These are phyloP conservation scores for Pica pica DNA, from an alignment of 2,113 vertebrate species.

Conservation along the genomic window DNA sequence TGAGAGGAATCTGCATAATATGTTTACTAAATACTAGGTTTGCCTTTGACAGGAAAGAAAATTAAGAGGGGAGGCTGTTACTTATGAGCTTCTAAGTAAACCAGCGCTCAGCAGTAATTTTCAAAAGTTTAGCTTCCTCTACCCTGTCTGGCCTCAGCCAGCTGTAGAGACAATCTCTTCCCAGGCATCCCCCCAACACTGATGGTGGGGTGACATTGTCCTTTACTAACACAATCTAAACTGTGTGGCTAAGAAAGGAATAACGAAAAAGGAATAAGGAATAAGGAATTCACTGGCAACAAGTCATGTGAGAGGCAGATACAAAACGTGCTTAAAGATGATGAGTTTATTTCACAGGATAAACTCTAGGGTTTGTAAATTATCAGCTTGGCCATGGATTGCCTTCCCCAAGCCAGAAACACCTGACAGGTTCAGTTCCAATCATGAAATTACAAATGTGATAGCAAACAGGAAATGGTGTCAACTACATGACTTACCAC, in stretches of 20 bases:
- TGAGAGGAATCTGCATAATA: constrained; percentile 35
- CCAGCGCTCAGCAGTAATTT: constrained; percentile 33
- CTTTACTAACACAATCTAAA: not conserved
- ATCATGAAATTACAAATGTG: not conserved
- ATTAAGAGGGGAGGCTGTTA: not conserved
- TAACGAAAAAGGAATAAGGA: not conserved
- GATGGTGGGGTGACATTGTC: not conserved
- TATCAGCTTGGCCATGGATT: not conserved
- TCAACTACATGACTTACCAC: not conserved
- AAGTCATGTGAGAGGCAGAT: not conserved
- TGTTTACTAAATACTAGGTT: constrained; percentile 29
- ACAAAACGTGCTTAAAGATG: not conserved
- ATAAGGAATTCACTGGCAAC: not conserved
- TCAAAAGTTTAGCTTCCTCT: not conserved
- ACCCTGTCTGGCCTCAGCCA: not conserved
- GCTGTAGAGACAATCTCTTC: not conserved
- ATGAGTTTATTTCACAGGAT: not conserved
- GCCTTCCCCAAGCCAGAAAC: not conserved
- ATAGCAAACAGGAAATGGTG: not conserved
- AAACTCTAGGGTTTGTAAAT: not conserved
- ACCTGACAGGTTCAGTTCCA: not conserved
- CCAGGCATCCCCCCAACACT: not conserved
- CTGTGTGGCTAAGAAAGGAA: not conserved
- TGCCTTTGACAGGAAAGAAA: constrained; percentile 12
- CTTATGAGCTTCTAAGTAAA: constrained; percentile 38